Evolutionary conservation across 1,140 invertebrate species (phyloP).

Genomic region (Helicoverpa zea): DNA sequence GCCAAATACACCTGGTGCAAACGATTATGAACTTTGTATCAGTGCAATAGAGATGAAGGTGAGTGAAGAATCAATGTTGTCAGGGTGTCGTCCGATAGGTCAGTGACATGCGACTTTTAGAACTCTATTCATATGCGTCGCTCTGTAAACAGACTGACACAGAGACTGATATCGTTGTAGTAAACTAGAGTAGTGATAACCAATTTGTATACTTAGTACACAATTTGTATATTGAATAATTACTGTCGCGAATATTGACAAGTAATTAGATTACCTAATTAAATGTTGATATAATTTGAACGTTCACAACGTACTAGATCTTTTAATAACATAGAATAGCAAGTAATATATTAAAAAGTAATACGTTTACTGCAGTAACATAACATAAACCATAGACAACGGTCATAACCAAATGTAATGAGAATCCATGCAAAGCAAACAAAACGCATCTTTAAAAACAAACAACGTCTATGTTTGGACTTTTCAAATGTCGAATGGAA

Average conservation of each 20-base stretch:
- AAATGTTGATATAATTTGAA: too few species aligned
- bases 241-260: too few species aligned
- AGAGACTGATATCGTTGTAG: conserved; percentile 1
- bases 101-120: conserved; percentile 49
- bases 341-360: conserved; percentile 2
- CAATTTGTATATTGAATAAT: too few species aligned
- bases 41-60: conserved; percentile 1
- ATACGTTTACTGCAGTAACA: conserved; percentile 4
- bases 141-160: conserved; percentile 36
- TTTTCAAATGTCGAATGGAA: conserved; percentile 31
- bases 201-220: neutral
- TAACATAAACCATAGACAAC: conserved; percentile 16
- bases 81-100: conserved; percentile 40
- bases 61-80: conserved; percentile 16
- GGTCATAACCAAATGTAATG: conserved; percentile 25
- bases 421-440: conserved; percentile 7
- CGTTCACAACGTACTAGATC: too few species aligned
- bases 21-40: conserved; percentile 38
- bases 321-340: neutral
- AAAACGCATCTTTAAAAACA: conserved; percentile 41
- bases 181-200: conserved; percentile 3
- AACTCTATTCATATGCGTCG: conserved; percentile 30
- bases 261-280: too few species aligned
- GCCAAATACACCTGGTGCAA: neutral
- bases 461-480: conserved; percentile 37